Evolutionary conservation across 2,113 vertebrate genomes (phyloP).

Genomic region (Lasiurus borealis): DNA sequence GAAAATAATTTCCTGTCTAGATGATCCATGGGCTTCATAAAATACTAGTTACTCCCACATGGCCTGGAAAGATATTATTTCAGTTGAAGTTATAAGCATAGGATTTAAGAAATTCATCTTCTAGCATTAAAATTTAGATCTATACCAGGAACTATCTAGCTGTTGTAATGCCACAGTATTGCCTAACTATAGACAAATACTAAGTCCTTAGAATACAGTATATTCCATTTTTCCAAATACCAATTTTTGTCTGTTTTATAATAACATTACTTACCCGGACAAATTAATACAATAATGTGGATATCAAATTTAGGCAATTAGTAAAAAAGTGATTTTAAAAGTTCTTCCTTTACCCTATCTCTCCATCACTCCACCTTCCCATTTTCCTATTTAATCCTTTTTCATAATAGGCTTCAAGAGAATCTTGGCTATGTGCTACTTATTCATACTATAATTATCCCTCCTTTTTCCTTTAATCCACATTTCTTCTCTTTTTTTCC

Average conservation of each 20-base stretch:
- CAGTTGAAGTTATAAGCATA: conserved; percentile 31
- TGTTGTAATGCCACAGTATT: conserved; percentile 10
- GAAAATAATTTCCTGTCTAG: conserved; percentile 63
- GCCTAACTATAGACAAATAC: not conserved
- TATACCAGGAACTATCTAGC: not conserved
- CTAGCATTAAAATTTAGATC: conserved; percentile 28
- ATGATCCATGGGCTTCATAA: conserved; percentile 62
- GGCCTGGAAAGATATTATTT: not conserved
- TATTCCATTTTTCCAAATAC: conserved; percentile 37
- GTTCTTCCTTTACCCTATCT: not conserved
- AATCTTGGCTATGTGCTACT: not conserved
- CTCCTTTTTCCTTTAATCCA: not conserved
- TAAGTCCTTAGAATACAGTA: not conserved
- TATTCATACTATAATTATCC: not conserved
- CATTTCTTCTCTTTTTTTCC: not conserved
- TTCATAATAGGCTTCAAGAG: not conserved
- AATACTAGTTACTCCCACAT: conserved; percentile 18
- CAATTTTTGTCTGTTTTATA: conserved; percentile 43
- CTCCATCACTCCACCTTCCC: not conserved
- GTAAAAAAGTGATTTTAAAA: not conserved
- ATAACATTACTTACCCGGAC: not conserved
- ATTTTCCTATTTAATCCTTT: not conserved
- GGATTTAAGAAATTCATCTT: conserved; percentile 43
- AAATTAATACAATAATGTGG: conserved; percentile 14
- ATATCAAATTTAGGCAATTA: conserved; percentile 3